Base-by-base conservation (phyloP, 2,113 vertebrate genomes). In the Psephotus haematonotus region DNA sequence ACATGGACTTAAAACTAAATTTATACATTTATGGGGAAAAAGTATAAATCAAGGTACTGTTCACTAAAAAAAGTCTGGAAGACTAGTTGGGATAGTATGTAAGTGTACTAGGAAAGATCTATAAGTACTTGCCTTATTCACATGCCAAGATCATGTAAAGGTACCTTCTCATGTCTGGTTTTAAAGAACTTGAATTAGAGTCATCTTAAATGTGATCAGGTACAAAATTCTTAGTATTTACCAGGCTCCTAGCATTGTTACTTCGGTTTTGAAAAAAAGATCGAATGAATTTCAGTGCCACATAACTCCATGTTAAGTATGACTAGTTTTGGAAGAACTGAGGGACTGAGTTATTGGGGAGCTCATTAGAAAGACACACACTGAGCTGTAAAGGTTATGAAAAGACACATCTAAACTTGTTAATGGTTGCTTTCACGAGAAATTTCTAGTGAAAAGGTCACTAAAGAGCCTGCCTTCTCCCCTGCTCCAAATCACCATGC, bases 371-470 rank as follows among this genome's bases (percentile, higher is more conserved):
- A 91, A 63, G 62, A 75, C 50, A 68, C 52, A 87, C 27, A 39
- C n/a, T 72, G 67, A 90, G 90, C 9, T 29, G 37, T 28, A 92
- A 96, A 92, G 86, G 77, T 95, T 93, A 85, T 92, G 49, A 71
- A 93, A 92, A 96, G 92, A 92, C 62, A 86, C 29, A 89, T 86
- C 39, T 78, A 80, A 95, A 94, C 67, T 96, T 93, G 39, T 65
- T 85, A 95, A 86, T 35, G 44, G 83, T 88, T 83, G 33, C 44
- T 88, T 97, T 96, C 90, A 89, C 75, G 86, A 92, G 86, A 92
- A 86, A 39, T 91, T 94, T 88, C 37, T 33, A 86, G n/a, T 95
- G 91, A 94, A 96, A 97, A 98, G 93, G 94, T 97, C 94, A 81
- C 59, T 77, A 88, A 96, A 92, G 67, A 79, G 23, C n/a, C 64